Conservation (phyloP, 1,140 invertebrate species). For the Drosophila leontia region DNA sequence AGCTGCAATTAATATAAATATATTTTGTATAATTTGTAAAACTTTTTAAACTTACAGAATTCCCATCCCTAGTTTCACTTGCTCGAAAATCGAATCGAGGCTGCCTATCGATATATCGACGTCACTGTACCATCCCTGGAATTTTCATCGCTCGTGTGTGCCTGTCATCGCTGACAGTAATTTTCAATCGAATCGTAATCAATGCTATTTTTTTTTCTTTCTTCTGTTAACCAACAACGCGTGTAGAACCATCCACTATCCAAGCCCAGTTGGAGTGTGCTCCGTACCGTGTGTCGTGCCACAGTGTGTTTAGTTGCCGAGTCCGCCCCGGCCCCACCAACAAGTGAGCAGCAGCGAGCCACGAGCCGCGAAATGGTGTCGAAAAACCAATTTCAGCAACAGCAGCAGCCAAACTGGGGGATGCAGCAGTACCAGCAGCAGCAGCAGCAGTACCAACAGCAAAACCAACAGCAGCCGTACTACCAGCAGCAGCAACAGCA, state of each 20-base stretch:
- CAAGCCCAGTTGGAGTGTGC: neutral
- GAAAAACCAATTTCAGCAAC: slow-evolving; percentile 55
- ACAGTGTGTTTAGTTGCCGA: neutral
- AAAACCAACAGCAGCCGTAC: slow-evolving; percentile 12
- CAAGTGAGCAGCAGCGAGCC: slow-evolving; percentile 6
- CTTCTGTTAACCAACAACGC: neutral
- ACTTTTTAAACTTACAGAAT: neutral
- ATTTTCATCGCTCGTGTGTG: slow-evolving; percentile 11
- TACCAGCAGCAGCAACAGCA: slow-evolving; percentile 14
- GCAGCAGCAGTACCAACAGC: slow-evolving; percentile 21
- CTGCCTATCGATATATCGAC: neutral
- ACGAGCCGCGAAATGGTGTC: slow-evolving; percentile 46
- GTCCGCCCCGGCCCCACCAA: neutral
- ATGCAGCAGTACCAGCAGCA: slow-evolving; percentile 44
- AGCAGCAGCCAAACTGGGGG: slow-evolving; percentile 33
- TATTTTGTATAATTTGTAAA: neutral
- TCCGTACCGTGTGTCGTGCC: neutral
- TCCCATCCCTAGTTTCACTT: neutral
- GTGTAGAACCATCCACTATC: neutral
- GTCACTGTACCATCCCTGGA: neutral
- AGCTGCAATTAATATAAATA: neutral
- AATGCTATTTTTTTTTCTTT: slow-evolving; percentile 5
- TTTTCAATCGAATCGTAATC: slow-evolving; percentile 10
- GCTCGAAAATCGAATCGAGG: neutral
- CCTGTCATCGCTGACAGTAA: slow-evolving; percentile 3